Conservation (phyloP, 2,888 invertebrate species). For the Drosophila putrida region DNA sequence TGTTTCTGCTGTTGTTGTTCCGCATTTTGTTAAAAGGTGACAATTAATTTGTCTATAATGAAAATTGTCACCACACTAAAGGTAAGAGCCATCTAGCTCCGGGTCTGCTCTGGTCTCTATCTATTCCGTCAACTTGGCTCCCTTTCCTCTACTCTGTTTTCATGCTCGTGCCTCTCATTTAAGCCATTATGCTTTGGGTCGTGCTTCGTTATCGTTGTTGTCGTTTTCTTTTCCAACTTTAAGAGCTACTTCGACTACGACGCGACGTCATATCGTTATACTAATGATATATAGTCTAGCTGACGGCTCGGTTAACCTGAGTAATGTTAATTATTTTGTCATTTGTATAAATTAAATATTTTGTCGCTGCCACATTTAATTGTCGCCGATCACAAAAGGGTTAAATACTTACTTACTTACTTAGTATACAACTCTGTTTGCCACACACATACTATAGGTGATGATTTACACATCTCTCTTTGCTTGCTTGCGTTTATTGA, state of each 20-base stretch:
- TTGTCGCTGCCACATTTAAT: conserved; percentile 40
- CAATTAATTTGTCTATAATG: conserved; percentile 84
- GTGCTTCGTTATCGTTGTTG: conserved; percentile 32
- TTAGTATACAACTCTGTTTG: not conserved
- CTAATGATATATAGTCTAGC: conserved; percentile 64
- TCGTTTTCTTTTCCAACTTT: conserved; percentile 19
- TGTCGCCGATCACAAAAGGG: conserved; percentile 48
- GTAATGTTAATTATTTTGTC: conserved; percentile 81
- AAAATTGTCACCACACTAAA: conserved; percentile 59
- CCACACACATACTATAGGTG: not conserved
- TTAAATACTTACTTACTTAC: conserved; percentile 27
- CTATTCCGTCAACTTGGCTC: not conserved
- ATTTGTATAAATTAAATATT: conserved; percentile 79
- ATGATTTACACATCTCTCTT: conserved; percentile 4
- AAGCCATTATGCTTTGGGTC: conserved; percentile 17
- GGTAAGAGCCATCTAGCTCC: conserved; percentile 1
- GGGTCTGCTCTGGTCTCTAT: not conserved
- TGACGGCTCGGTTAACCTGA: conserved; percentile 56
- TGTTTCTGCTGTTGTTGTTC: conserved; percentile 8
- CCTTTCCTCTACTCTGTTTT: not conserved
- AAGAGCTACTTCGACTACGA: not conserved
- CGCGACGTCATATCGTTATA: conserved; percentile 42
- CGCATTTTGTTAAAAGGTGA: conserved; percentile 84
- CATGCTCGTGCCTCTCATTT: conserved; percentile 59
- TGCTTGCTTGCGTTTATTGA: conserved; percentile 58